Percentiles rank a stretch among this genome's conserved stretches.
Evolutionary conservation across 2,888 invertebrate species (phyloP).

Genomic region (Colletes collaris): DNA sequence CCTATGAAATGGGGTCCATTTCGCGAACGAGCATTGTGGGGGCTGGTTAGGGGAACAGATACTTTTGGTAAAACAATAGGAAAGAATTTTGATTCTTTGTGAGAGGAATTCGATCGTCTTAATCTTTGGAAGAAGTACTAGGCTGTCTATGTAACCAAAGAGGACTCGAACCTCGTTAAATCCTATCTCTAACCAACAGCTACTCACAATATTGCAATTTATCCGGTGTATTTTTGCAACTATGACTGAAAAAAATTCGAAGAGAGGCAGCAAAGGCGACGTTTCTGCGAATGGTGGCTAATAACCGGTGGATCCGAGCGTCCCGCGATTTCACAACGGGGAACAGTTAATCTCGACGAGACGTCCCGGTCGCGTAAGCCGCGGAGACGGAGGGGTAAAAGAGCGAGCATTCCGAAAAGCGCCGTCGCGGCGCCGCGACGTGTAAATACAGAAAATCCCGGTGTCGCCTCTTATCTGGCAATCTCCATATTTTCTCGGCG

Average conservation of each 20-base stretch:
- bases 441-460: slow-evolving; percentile 51
- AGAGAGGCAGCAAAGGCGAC: background rate
- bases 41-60: too few relatives aligned
- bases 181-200: too few relatives aligned
- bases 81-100: too few relatives aligned
- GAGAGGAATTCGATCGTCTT: too few relatives aligned
- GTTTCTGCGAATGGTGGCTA: slow-evolving; percentile 6
- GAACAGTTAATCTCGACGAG: slow-evolving; percentile 13
- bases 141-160: too few relatives aligned
- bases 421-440: slow-evolving; percentile 5
- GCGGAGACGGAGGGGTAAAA: slow-evolving; percentile 8
- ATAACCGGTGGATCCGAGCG: slow-evolving; percentile 1
- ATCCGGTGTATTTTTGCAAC: too few relatives aligned
- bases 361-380: slow-evolving; percentile 5
- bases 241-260: too few relatives aligned
- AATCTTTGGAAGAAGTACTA: too few relatives aligned
- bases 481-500: slow-evolving; percentile 51
- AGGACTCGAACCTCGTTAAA: too few relatives aligned
- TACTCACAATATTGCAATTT: too few relatives aligned
- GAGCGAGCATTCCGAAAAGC: background rate
- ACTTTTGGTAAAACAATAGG: too few relatives aligned
- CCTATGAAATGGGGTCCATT: slow-evolving; percentile 2
- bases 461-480: slow-evolving; percentile 45
- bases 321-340: background rate
- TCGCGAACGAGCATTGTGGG: slow-evolving; percentile 15